phyloP scores from a whole-genome alignment of 2,113 vertebrate genomes.

The Siniperca knerii region DNA sequence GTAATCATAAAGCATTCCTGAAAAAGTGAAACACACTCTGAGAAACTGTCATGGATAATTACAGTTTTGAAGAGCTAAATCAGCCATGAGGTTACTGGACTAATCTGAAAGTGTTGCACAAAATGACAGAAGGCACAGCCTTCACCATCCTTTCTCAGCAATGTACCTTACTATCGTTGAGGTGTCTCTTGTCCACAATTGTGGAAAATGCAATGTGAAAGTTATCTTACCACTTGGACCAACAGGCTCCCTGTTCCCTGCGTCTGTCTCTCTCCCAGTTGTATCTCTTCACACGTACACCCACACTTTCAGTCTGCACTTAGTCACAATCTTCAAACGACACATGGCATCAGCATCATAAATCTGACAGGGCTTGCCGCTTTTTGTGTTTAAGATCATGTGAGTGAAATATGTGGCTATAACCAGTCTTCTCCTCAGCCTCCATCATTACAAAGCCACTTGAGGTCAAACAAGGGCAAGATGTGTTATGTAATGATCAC shows the following conservation, averaged over 20 bases:
- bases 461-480: neutral
- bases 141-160: neutral
- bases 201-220: neutral
- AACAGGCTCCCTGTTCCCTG: neutral
- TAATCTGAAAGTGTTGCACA: neutral
- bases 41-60: neutral
- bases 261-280: neutral
- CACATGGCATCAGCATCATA: neutral
- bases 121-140: neutral
- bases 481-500: neutral
- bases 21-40: neutral
- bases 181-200: neutral
- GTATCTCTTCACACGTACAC: neutral
- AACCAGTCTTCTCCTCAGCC: neutral
- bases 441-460: neutral
- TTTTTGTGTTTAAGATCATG: neutral
- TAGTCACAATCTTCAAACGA: neutral
- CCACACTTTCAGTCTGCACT: conserved; percentile 4
- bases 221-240: neutral
- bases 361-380: neutral
- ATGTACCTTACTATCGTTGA: neutral
- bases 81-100: neutral
- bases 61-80: neutral
- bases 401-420: neutral
- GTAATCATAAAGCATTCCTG: neutral